Conservation (phyloP, 2,888 invertebrate genomes). For the Antitype chi region DNA sequence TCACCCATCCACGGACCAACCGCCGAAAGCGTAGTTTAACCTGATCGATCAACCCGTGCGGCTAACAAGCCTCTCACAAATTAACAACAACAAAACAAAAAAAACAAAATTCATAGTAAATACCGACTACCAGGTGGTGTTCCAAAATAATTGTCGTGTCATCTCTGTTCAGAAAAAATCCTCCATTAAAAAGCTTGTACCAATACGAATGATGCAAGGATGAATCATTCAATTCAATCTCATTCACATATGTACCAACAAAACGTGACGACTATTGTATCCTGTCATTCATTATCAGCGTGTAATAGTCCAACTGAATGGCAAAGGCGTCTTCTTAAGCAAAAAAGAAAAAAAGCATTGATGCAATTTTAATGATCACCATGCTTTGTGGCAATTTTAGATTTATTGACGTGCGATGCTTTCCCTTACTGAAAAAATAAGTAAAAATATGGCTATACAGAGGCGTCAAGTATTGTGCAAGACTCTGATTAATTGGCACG, state of each 20-base stretch:
- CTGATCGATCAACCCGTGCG: no score
- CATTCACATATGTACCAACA: constrained; percentile 4
- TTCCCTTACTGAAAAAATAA: neutral
- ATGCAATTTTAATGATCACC: constrained; percentile 36
- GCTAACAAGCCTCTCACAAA: no score
- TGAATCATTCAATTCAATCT: constrained; percentile 2
- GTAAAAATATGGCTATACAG: no score
- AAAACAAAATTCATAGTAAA: no score
- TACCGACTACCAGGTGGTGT: no score
- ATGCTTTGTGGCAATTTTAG: neutral
- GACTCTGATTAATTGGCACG: neutral
- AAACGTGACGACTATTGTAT: constrained; percentile 22
- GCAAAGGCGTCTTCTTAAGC: neutral
- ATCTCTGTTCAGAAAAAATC: neutral
- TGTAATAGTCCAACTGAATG: constrained; percentile 10
- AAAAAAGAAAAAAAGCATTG: constrained; percentile 7
- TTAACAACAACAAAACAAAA: no score
- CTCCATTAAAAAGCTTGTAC: neutral
- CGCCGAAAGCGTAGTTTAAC: no score
- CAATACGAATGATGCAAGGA: constrained; percentile 12
- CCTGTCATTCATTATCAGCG: constrained; percentile 13
- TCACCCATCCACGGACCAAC: no score
- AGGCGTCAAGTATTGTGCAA: neutral
- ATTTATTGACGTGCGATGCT: neutral
- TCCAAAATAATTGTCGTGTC: neutral